phyloP scores from a whole-genome alignment of 2,113 vertebrate genomes.

The Festucalex cinctus region DNA sequence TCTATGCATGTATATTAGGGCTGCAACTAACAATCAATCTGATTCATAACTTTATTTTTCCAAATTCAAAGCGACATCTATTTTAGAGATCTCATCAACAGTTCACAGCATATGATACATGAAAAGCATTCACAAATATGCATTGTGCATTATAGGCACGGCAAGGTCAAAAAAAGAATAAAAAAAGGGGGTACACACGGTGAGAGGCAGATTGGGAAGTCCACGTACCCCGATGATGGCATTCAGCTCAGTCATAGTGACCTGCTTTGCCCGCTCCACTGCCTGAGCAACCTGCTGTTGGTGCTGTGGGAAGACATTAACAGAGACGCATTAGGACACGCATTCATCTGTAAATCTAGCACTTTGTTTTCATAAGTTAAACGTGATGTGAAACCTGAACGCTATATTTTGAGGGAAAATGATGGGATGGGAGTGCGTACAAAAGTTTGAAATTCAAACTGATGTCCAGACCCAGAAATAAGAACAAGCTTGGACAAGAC shows the following conservation, averaged over 20 bases:
- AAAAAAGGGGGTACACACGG: slow-evolving; percentile 79
- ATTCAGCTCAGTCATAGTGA: slow-evolving; percentile 98
- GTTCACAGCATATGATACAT: too few relatives aligned
- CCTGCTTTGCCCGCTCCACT: slow-evolving; percentile 96
- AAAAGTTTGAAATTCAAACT: background rate
- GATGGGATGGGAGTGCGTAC: background rate
- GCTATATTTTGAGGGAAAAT: background rate
- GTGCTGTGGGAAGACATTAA: slow-evolving; percentile 81
- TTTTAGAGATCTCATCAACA: too few relatives aligned
- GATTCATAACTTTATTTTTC: too few relatives aligned
- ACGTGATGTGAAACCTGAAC: background rate
- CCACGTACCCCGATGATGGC: slow-evolving; percentile 98
- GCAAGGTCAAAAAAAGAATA: slow-evolving; percentile 58
- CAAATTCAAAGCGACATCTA: background rate
- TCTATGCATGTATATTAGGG: background rate
- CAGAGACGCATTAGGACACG: slow-evolving; percentile 53
- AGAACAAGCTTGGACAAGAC: background rate
- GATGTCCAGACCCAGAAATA: background rate
- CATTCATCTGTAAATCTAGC: slow-evolving; percentile 31
- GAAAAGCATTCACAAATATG: background rate
- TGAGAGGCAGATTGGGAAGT: slow-evolving; percentile 84
- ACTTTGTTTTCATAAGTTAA: slow-evolving; percentile 17
- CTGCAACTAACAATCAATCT: too few relatives aligned
- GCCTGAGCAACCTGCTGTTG: slow-evolving; percentile 98
- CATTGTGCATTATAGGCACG: slow-evolving; percentile 62